Evolutionary conservation across 2,113 vertebrate genomes (phyloP), one percentile per base, ranked within the genome.

Genomic region (Colaptes auratus): DNA sequence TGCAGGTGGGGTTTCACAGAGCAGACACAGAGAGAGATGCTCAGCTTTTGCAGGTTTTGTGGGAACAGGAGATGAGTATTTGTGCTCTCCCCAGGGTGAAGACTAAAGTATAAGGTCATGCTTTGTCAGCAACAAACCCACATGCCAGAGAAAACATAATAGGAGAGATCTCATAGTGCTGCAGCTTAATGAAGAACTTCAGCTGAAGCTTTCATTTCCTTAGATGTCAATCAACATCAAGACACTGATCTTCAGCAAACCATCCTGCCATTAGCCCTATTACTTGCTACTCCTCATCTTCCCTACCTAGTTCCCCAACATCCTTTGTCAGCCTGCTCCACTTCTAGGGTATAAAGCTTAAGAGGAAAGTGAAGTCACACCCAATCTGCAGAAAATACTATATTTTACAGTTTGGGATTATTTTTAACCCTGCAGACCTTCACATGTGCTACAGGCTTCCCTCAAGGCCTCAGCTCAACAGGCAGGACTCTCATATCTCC

Each of bases 1-100:
- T 0, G 3, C 52, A 83, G 59, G 52, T 0, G 3, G 35, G 15
- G 4, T 46, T 75, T 81, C 0, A 0, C 31, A 31, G 46, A 11
- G 23, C 60, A 73, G 77, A 31, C 1, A 19, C 35, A 88, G 35
- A 7, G 56, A 73, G 56, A 66, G 73, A 27, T 12, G 39, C 5
- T 19, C 2, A 1, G 6, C 13, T 50, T 12, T 65, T 67, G 24
- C 5, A 39, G n/a, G 33, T 30, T 64, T 58, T 71, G 42, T 83
- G 33, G 61, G 42, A 71, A 67, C 14, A 64, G 71, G 30, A 77
- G 59, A 15, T 39, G 81, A 21, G 31, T 46, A 18, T 58, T 64
- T 1, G 0, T 1, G 6, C 28, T 74, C 25, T 86, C 11, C 42
- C 17, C 4, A 1, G n/a, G 58, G 63, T 1, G 2, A 89, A 78